phyloP scores from a whole-genome alignment of 2,888 invertebrate species.

The Acanthacorydalis orientalis region DNA sequence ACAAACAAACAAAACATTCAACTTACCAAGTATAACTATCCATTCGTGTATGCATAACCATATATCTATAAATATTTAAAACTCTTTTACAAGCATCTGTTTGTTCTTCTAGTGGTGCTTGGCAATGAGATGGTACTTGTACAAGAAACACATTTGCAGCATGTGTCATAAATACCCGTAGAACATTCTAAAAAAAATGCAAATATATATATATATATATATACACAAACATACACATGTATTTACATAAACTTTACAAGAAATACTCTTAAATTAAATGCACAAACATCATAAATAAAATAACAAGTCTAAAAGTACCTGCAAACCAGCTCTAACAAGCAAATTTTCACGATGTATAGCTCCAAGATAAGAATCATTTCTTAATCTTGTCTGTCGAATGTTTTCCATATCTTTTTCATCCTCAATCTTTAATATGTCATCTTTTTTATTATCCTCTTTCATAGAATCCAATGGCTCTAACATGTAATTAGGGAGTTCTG shows the following conservation, averaged over 20 bases:
- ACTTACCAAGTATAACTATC: slow-evolving; percentile 77
- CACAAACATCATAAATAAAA: background rate
- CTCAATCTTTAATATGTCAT: slow-evolving; percentile 18
- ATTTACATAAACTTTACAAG: too few relatives aligned
- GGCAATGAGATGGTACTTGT: slow-evolving; percentile 39
- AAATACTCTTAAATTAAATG: background rate
- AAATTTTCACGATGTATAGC: slow-evolving; percentile 66
- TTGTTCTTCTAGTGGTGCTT: slow-evolving; percentile 72
- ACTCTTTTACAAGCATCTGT: slow-evolving; percentile 93
- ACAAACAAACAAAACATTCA: background rate
- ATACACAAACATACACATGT: too few relatives aligned
- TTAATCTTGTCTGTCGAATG: slow-evolving; percentile 32
- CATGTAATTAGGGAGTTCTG: slow-evolving; percentile 68
- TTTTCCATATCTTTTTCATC: slow-evolving; percentile 21
- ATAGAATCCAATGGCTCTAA: slow-evolving; percentile 43
- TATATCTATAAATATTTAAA: slow-evolving; percentile 86
- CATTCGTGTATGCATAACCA: slow-evolving; percentile 93
- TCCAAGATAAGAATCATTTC: slow-evolving; percentile 76
- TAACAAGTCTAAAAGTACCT: slow-evolving; percentile 28
- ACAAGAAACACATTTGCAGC: slow-evolving; percentile 87
- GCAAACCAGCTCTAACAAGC: slow-evolving; percentile 66
- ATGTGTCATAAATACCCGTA: slow-evolving; percentile 85
- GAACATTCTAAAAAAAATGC: slow-evolving; percentile 41
- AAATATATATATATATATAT: too few relatives aligned
- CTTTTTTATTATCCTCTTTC: slow-evolving; percentile 17